phyloP scores from a whole-genome alignment of 2,113 vertebrate genomes.

The Cromileptes altivelis region DNA sequence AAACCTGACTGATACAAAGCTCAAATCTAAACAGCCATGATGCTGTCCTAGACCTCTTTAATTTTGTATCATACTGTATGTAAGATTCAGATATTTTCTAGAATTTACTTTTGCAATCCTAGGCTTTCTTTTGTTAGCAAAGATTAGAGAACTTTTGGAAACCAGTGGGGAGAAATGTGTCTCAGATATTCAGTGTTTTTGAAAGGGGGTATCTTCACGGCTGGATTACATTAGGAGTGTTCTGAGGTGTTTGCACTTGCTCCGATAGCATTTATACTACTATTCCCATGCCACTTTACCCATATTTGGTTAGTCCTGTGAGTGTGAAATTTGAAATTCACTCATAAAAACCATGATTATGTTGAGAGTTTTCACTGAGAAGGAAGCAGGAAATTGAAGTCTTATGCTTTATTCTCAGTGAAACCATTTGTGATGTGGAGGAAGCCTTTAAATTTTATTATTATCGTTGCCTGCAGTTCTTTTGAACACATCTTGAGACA shows the following conservation, averaged over 20 bases:
- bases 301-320: conserved; percentile 55
- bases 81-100: conserved; percentile 91
- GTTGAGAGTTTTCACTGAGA: conserved; percentile 48
- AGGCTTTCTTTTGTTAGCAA: conserved; percentile 87
- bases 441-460: conserved; percentile 76
- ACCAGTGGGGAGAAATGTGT: conserved; percentile 77
- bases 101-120: conserved; percentile 81
- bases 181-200: conserved; percentile 80
- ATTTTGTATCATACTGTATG: conserved; percentile 88
- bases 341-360: conserved; percentile 28
- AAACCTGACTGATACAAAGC: conserved; percentile 86
- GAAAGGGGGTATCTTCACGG: conserved; percentile 84
- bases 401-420: conserved; percentile 50
- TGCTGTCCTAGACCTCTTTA: conserved; percentile 86
- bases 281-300: conserved; percentile 60
- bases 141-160: conserved; percentile 80
- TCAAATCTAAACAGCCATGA: conserved; percentile 78
- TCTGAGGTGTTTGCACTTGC: conserved; percentile 79
- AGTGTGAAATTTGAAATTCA: conserved; percentile 47
- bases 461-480: conserved; percentile 79
- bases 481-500: conserved; percentile 79
- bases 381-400: conserved; percentile 31
- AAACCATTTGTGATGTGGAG: conserved; percentile 42
- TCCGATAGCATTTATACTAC: conserved; percentile 81
- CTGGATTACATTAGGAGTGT: conserved; percentile 72